Conservation (phyloP, 2,888 invertebrate genomes). For the Ectemnius lituratus region DNA sequence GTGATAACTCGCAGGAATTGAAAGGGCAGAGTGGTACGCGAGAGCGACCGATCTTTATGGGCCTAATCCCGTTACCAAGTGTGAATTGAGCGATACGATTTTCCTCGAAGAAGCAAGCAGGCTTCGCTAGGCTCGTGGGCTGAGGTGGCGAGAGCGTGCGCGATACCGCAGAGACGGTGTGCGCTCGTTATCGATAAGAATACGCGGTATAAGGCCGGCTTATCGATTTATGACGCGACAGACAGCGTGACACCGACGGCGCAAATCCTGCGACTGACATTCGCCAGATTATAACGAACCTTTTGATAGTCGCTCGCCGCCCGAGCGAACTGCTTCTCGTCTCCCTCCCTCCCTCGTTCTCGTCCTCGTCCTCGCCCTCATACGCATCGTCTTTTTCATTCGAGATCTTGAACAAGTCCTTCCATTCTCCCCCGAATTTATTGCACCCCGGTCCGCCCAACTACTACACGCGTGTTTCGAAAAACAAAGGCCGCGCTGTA, state of each 20-base stretch:
- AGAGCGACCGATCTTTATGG: neutral
- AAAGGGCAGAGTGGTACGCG: too few species aligned
- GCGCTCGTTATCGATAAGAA: constrained; percentile 65
- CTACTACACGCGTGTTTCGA: too few species aligned
- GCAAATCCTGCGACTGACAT: constrained; percentile 48
- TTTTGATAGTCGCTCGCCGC: constrained; percentile 32
- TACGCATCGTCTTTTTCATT: neutral
- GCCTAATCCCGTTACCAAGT: neutral
- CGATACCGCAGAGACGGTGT: constrained; percentile 56
- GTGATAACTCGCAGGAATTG: too few species aligned
- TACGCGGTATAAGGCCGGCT: constrained; percentile 49
- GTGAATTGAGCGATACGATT: constrained; percentile 20
- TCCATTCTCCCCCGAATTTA: too few species aligned
- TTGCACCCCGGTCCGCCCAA: too few species aligned
- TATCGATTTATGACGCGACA: constrained; percentile 71
- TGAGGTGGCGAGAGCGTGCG: constrained; percentile 23
- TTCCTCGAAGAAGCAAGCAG: constrained; percentile 21
- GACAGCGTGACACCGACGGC: constrained; percentile 71
- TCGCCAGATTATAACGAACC: constrained; percentile 50
- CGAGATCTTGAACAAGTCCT: too few species aligned
- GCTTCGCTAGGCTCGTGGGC: constrained; percentile 8
- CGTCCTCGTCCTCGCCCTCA: neutral
- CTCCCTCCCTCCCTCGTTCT: too few species aligned
- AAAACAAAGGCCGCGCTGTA: too few species aligned
- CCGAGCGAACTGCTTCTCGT: too few species aligned